Conservation (phyloP, 2,797 vertebrate species). For the Pteronotus mesoamericanus region DNA sequence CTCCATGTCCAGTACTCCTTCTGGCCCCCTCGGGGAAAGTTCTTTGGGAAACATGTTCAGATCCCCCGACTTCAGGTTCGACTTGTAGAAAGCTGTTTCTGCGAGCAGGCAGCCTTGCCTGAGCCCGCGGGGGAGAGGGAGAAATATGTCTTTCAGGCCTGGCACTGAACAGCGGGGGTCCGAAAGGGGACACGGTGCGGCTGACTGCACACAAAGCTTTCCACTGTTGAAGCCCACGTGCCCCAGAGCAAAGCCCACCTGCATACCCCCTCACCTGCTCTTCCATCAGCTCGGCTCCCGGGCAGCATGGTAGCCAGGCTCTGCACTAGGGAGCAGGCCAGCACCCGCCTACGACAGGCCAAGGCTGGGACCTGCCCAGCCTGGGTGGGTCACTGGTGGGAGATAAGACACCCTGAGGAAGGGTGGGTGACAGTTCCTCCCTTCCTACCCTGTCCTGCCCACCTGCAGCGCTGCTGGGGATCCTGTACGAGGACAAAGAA, state of each 20-base stretch:
- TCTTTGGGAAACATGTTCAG: not conserved
- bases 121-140: not conserved
- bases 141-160: not conserved
- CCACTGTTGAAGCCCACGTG: rapidly evolving
- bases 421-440: not conserved
- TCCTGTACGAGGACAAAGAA: conserved; percentile 95
- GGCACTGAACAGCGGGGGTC: not conserved
- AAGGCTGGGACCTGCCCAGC: not conserved
- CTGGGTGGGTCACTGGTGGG: not conserved
- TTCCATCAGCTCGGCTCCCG: not conserved
- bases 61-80: not conserved
- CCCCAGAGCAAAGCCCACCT: too few species aligned
- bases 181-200: not conserved
- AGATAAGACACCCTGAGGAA: not conserved
- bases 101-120: not conserved
- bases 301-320: not conserved
- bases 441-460: not conserved
- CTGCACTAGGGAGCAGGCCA: not conserved
- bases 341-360: rapidly evolving
- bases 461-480: conserved; percentile 88
- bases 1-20: not conserved
- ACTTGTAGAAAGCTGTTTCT: not conserved
- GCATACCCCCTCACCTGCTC: not conserved
- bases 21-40: too few species aligned
- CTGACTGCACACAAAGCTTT: not conserved